A percentile compares a stretch with the other conserved stretches of the same genome.
These are phyloP conservation scores for Muscidifurax raptorellus DNA, from an alignment of 1,140 invertebrate genomes.

Conservation along the genomic window DNA sequence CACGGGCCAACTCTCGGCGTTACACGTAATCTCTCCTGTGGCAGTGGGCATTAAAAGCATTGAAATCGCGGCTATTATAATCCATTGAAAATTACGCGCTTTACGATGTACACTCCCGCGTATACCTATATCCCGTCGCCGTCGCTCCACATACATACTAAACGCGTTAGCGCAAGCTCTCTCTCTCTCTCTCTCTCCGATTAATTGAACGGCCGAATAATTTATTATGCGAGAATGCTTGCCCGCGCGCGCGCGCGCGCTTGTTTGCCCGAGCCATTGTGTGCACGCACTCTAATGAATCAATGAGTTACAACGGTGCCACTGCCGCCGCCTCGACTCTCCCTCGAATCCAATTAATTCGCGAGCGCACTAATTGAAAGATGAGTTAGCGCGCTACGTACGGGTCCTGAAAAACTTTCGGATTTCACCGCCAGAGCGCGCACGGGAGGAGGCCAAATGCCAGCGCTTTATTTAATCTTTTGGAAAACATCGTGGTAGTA, in stretches of 20 bases:
- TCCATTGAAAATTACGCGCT: slow-evolving; percentile 39
- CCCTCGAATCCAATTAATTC: slow-evolving; percentile 31
- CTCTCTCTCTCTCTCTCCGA: neutral
- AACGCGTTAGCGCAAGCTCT: neutral
- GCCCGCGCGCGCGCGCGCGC: neutral
- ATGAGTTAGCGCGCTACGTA: neutral
- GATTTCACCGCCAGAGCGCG: neutral
- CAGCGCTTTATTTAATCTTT: slow-evolving; percentile 3
- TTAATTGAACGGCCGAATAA: slow-evolving; percentile 44
- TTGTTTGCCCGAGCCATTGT: slow-evolving; percentile 18
- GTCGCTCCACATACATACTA: neutral
- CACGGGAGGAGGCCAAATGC: neutral
- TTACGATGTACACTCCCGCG: neutral
- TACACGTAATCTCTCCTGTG: slow-evolving; percentile 5
- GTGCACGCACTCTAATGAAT: slow-evolving; percentile 34
- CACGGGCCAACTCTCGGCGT: neutral
- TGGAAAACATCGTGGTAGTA: slow-evolving; percentile 7
- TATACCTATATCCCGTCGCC: neutral
- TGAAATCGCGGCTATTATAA: slow-evolving; percentile 30
- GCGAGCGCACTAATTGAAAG: neutral
- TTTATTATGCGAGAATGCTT: slow-evolving; percentile 32
- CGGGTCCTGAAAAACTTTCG: neutral
- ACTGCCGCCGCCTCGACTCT: neutral
- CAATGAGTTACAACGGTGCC: slow-evolving; percentile 29
- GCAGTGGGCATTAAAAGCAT: slow-evolving; percentile 3